Conservation (phyloP, 2,113 vertebrate species). For the Pseudorhombus dupliciocellatus region DNA sequence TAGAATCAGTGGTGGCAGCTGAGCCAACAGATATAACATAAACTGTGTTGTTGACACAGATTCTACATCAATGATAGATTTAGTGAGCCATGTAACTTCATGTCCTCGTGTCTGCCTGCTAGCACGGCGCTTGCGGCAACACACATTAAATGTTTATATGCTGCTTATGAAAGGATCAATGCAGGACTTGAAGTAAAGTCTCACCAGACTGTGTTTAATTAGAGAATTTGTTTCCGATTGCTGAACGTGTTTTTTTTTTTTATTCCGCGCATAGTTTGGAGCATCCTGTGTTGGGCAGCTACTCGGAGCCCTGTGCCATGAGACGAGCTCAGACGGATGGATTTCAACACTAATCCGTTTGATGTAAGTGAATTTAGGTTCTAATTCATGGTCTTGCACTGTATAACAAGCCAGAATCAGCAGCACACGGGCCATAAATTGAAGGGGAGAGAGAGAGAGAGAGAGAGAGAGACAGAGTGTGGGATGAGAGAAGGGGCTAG, state of each 20-base stretch:
- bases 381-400: constrained; percentile 74
- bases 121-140: neutral
- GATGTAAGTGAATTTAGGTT: constrained; percentile 82
- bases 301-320: constrained; percentile 57
- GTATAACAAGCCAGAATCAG: constrained; percentile 76
- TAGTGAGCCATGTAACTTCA: neutral
- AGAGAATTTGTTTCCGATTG: constrained; percentile 2
- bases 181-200: neutral
- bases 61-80: neutral
- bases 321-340: constrained; percentile 72
- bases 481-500: constrained; percentile 72
- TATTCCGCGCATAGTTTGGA: constrained; percentile 50
- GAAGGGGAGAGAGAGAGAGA: constrained; percentile 61
- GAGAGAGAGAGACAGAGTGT: constrained; percentile 58
- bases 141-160: neutral
- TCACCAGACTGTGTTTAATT: constrained; percentile 22
- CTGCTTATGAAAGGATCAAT: constrained; percentile 9
- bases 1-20: neutral
- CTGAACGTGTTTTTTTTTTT: constrained; percentile 14
- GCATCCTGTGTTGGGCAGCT: constrained; percentile 86
- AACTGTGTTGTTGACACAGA: neutral
- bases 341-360: constrained; percentile 77
- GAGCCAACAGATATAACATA: neutral
- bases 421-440: constrained; percentile 74
- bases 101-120: neutral